Evolutionary conservation across 2,888 invertebrate genomes (phyloP), one percentile per base, ranked within the genome.

Genomic region (Netelia virgata): DNA sequence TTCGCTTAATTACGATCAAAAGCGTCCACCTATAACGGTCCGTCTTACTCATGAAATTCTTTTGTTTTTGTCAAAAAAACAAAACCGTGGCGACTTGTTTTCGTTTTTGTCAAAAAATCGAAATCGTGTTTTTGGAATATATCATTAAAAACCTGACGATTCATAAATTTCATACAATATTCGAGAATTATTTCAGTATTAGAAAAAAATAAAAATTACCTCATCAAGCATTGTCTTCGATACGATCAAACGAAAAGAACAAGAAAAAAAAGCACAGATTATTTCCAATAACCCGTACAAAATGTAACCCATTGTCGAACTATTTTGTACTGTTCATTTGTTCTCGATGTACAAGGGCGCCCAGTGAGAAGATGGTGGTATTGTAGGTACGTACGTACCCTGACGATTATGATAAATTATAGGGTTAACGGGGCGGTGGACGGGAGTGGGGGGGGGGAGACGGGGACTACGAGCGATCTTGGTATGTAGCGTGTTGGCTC

Each of bases 401-500:
- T 8, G 47, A 72, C 81, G 84, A 84, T 84, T 81, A 84, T 81
- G 73, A 77, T 63, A 77, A 81, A 84, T 84, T 76, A 84, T 82
- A 76, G 81, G 66, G 76, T 81, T 73, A 64, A n/a, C 73, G 43
- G 53, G 61, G 18, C 14, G 14, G 11, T 10, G 61, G 18, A 16
- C 23, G 57, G 43, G 66, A 16, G 63, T 23, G 59, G 69, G 47
- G 68, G 18, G 2, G 28, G 59, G 47, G 66, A 20, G 63, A 28
- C 2, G 28, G 28, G 28, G 83, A 16, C 50, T 66, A 66, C 74
- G 57, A 72, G 61, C 57, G 53, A 68, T 64, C 63, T 84, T 18
- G 57, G 80, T 41, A 76, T 85, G 86, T 85, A 77, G 87, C 86
- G 85, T 87, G 87, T 87, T 87, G 81, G 76, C 69, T 76, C 79